A percentile compares a stretch with the other conserved stretches of the same genome.
These are phyloP conservation scores for Anas platyrhynchos DNA, from an alignment of 2,113 vertebrate species.

Conservation along the genomic window DNA sequence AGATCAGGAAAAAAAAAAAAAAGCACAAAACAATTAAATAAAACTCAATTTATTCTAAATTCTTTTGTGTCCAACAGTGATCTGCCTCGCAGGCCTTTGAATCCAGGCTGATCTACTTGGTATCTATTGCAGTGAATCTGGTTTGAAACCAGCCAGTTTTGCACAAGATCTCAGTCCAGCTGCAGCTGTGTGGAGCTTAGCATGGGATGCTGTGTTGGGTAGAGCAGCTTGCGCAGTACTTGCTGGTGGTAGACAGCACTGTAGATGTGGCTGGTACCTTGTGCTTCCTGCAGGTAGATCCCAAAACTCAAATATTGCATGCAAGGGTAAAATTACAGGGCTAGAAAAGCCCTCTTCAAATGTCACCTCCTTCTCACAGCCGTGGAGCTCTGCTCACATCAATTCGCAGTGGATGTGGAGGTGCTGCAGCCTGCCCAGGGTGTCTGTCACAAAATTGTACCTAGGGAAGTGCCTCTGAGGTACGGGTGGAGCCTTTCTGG, in stretches of 20 bases:
- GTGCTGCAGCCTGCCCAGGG: neutral
- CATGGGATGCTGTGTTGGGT: fast-evolving
- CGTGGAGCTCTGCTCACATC: neutral
- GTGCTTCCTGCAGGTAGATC: neutral
- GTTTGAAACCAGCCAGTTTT: neutral
- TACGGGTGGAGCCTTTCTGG: neutral
- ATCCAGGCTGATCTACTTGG: neutral
- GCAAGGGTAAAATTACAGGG: neutral
- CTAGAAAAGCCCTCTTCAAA: neutral
- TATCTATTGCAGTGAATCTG: neutral
- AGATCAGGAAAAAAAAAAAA: neutral
- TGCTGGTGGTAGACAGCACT: neutral
- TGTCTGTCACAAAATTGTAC: neutral
- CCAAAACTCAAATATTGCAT: neutral
- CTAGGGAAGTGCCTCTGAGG: neutral
- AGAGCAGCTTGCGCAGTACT: neutral
- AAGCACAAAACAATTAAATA: neutral
- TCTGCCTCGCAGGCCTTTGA: neutral
- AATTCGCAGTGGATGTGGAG: neutral
- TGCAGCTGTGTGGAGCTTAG: neutral
- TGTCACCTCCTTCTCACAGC: neutral
- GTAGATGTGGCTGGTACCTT: neutral
- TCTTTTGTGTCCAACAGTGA: neutral
- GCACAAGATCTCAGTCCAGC: neutral
- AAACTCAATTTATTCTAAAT: neutral